Evolutionary conservation across 2,113 vertebrate genomes (phyloP).

Genomic region (Osmerus eperlanus): DNA sequence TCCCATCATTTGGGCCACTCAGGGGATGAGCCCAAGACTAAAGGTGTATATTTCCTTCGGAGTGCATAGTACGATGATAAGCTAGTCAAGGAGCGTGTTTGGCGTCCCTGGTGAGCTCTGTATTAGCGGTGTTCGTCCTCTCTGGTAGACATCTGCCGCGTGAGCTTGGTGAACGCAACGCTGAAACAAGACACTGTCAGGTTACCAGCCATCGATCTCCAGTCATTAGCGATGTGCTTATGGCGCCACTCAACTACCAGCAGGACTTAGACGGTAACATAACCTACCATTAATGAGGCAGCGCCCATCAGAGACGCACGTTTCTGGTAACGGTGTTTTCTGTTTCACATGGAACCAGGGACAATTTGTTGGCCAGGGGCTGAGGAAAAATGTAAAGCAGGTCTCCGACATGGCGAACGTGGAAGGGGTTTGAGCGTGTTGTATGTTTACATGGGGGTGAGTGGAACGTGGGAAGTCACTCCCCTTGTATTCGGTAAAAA

Average conservation of each 20-base stretch:
- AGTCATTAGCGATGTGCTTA: conserved; percentile 74
- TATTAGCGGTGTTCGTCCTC: conserved; percentile 33
- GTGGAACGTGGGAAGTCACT: no score
- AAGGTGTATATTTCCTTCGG: no score
- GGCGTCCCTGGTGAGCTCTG: conserved; percentile 45
- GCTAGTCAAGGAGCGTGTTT: neutral
- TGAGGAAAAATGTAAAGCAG: neutral
- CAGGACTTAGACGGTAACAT: conserved; percentile 61
- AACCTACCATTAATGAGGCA: conserved; percentile 49
- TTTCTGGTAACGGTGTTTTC: conserved; percentile 52
- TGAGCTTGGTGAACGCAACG: conserved; percentile 61
- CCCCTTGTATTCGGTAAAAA: neutral
- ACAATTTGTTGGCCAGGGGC: neutral
- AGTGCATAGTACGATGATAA: no score
- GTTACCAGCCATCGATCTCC: conserved; percentile 71
- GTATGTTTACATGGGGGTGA: no score
- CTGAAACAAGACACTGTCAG: conserved; percentile 67
- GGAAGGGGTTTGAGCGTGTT: neutral
- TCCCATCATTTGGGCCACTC: no score
- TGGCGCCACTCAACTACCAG: conserved; percentile 68
- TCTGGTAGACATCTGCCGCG: conserved; percentile 49
- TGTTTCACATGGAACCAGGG: conserved; percentile 56
- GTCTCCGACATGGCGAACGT: neutral
- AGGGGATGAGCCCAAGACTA: no score
- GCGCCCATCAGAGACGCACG: conserved; percentile 52